Evolutionary conservation across 1,140 invertebrate genomes (phyloP).

Genomic region (Metopolophium dirhodum): DNA sequence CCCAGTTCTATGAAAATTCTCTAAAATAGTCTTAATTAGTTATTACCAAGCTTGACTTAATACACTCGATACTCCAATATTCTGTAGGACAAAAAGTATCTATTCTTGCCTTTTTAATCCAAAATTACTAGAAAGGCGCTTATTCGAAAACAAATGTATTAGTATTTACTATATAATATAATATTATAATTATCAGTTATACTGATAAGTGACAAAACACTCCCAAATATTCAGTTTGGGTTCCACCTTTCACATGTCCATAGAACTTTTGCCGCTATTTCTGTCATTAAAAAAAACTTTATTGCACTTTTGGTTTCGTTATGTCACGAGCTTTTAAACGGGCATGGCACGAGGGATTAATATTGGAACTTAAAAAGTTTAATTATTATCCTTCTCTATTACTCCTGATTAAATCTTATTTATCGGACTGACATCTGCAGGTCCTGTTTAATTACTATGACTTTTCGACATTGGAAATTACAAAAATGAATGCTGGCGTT

Average conservation of each 20-base stretch:
- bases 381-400: background rate
- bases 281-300: background rate
- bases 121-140: background rate
- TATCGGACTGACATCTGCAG: background rate
- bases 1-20: background rate
- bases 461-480: too few species aligned
- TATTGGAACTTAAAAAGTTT: background rate
- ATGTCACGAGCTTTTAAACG: too few species aligned
- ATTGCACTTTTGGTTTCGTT: background rate
- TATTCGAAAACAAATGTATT: background rate
- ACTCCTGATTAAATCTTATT: background rate
- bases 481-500: too few species aligned
- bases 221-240: background rate
- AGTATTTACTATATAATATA: background rate
- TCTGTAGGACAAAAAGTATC: background rate
- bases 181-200: too few species aligned
- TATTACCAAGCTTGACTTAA: background rate
- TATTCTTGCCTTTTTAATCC: background rate
- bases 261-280: background rate
- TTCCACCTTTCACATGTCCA: fast-evolving
- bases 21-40: background rate
- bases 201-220: background rate
- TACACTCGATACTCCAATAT: background rate
- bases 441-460: too few species aligned
- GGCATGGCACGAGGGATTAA: too few species aligned